Evolutionary conservation across 2,113 vertebrate genomes (phyloP).

Genomic region (Egretta garzetta): DNA sequence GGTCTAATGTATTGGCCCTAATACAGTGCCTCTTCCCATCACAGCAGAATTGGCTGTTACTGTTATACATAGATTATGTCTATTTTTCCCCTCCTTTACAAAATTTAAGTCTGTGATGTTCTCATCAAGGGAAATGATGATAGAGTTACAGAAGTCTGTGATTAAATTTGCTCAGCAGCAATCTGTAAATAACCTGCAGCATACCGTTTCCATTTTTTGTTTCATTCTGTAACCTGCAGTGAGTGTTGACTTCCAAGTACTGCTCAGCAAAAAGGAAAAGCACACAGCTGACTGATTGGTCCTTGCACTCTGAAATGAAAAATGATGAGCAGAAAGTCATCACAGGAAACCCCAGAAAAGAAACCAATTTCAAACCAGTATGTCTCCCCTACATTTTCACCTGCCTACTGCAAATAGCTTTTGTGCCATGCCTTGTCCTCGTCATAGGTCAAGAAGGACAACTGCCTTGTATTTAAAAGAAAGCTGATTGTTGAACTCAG

Average conservation of each 20-base stretch:
- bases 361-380: neutral
- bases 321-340: conserved; percentile 20
- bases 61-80: conserved; percentile 60
- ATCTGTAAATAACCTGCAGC: conserved; percentile 72
- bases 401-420: neutral
- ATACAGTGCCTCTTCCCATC: conserved; percentile 65
- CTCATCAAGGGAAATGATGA: conserved; percentile 76
- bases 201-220: conserved; percentile 66
- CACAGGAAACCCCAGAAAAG: conserved; percentile 22
- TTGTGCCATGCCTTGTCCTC: neutral
- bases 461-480: neutral
- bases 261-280: neutral
- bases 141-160: conserved; percentile 69
- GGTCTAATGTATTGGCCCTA: conserved; percentile 64
- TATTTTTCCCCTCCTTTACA: conserved; percentile 64
- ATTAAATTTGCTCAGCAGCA: conserved; percentile 77
- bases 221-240: conserved; percentile 49
- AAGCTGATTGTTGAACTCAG: neutral
- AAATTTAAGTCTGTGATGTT: conserved; percentile 75
- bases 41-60: conserved; percentile 71
- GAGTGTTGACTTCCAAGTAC: conserved; percentile 62
- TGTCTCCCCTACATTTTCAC: neutral
- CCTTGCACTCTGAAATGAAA: conserved; percentile 23
- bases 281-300: neutral
- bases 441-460: neutral